Conservation (phyloP, 2,113 vertebrate species). For the Platycercus adscitus region DNA sequence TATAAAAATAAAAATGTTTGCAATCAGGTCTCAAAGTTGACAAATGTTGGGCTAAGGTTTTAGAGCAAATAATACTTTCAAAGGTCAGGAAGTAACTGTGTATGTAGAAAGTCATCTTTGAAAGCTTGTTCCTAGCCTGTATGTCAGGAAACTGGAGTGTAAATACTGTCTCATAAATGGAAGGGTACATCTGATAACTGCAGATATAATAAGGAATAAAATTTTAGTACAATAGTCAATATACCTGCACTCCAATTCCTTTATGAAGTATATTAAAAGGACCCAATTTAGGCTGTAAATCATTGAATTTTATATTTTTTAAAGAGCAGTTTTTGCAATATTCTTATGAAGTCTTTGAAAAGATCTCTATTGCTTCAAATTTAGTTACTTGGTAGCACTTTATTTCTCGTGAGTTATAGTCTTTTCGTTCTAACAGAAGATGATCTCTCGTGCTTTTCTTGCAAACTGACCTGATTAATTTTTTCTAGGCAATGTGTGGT, state of each 20-base stretch:
- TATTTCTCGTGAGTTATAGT: not conserved
- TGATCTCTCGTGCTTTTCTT: not conserved
- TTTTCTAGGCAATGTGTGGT: not conserved
- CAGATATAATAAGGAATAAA: not conserved
- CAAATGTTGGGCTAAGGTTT: not conserved
- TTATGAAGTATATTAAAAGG: not conserved
- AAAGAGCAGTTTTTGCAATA: not conserved
- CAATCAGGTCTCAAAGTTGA: not conserved
- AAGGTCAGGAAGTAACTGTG: not conserved
- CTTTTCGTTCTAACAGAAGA: not conserved
- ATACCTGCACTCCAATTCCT: not conserved
- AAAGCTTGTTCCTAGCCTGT: not conserved
- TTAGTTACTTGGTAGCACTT: not conserved
- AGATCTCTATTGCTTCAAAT: not conserved
- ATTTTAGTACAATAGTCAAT: not conserved
- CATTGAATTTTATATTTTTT: not conserved
- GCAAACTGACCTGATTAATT: not conserved
- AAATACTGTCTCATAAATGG: not conserved
- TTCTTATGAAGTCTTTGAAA: not conserved
- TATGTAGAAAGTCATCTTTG: not conserved
- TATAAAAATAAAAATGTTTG: not conserved
- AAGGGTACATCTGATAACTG: not conserved
- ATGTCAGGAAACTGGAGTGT: not conserved
- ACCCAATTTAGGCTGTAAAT: not conserved
- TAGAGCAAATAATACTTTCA: not conserved